Evolutionary conservation across 2,888 invertebrate species (phyloP).

Genomic region (Fabriciana adippe): DNA sequence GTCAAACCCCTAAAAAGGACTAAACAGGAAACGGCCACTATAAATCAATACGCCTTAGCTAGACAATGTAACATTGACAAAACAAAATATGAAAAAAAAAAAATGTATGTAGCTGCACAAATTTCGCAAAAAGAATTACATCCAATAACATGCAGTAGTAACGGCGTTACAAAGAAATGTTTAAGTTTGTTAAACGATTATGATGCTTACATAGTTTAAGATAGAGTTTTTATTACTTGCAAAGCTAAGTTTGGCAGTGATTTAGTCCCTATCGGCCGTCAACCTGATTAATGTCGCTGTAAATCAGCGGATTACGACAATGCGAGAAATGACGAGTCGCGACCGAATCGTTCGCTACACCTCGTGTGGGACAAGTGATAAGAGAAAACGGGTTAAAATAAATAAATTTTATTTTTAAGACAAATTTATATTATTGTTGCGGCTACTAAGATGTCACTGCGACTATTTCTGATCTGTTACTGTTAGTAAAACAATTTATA

Average conservation of each 20-base stretch:
- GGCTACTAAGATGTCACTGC: too few species aligned
- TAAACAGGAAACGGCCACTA: constrained; percentile 66
- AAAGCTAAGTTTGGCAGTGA: constrained; percentile 66
- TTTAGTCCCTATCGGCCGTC: constrained; percentile 82
- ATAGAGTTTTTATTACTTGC: constrained; percentile 55
- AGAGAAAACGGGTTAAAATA: background rate
- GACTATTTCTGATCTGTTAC: too few species aligned
- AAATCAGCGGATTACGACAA: constrained; percentile 83
- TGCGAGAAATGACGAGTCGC: constrained; percentile 82
- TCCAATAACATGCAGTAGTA: constrained; percentile 80
- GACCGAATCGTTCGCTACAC: constrained; percentile 73
- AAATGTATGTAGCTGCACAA: constrained; percentile 55
- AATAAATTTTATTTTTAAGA: too few species aligned
- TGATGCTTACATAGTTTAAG: constrained; percentile 47
- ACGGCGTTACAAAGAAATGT: constrained; percentile 57
- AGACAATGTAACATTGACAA: constrained; percentile 70
- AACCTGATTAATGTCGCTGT: constrained; percentile 81
- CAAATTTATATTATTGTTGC: too few species aligned
- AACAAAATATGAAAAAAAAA: constrained; percentile 58
- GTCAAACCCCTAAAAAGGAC: constrained; percentile 64
- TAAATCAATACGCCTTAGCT: constrained; percentile 68
- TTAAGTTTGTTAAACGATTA: constrained; percentile 41
- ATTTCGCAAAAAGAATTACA: constrained; percentile 80
- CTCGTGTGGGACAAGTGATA: constrained; percentile 35
- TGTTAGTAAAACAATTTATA: too few species aligned